Conservation (phyloP, 2,888 invertebrate genomes). For the Zeuzera pyrina region DNA sequence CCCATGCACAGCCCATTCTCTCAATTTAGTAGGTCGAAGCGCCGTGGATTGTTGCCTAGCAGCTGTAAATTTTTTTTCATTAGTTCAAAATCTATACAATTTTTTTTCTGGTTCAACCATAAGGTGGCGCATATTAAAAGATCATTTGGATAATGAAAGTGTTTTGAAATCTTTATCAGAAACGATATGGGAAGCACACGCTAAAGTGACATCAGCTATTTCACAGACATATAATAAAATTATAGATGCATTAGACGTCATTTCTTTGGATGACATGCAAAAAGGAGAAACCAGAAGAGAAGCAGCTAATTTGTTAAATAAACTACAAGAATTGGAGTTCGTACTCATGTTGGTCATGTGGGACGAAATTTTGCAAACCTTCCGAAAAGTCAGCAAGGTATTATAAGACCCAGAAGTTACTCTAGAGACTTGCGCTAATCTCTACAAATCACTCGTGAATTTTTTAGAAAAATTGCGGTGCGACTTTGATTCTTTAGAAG, state of each 20-base stretch:
- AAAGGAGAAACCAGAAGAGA: slow-evolving; percentile 7
- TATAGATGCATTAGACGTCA: slow-evolving; percentile 2
- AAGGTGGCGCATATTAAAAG: slow-evolving; percentile 11
- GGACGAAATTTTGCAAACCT: slow-evolving; percentile 9
- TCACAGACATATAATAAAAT: background rate
- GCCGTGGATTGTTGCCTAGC: slow-evolving; percentile 16
- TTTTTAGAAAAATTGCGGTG: background rate
- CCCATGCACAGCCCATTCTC: slow-evolving; percentile 19
- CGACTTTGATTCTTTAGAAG: background rate
- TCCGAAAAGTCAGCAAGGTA: slow-evolving; percentile 1
- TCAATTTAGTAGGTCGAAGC: slow-evolving; percentile 27
- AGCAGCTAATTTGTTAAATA: slow-evolving; percentile 10
- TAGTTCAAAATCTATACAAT: slow-evolving; percentile 19
- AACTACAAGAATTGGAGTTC: slow-evolving; percentile 11
- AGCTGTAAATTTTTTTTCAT: slow-evolving; percentile 17
- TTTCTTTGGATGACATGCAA: slow-evolving; percentile 2
- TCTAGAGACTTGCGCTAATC: background rate
- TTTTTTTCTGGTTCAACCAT: slow-evolving; percentile 22
- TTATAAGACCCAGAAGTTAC: background rate
- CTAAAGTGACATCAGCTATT: background rate
- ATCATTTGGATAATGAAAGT: background rate
- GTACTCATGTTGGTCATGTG: slow-evolving; percentile 9
- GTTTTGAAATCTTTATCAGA: background rate
- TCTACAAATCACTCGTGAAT: background rate
- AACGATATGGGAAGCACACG: background rate